Conservation (phyloP, 2,888 invertebrate species). For the Thalpophila matura region DNA sequence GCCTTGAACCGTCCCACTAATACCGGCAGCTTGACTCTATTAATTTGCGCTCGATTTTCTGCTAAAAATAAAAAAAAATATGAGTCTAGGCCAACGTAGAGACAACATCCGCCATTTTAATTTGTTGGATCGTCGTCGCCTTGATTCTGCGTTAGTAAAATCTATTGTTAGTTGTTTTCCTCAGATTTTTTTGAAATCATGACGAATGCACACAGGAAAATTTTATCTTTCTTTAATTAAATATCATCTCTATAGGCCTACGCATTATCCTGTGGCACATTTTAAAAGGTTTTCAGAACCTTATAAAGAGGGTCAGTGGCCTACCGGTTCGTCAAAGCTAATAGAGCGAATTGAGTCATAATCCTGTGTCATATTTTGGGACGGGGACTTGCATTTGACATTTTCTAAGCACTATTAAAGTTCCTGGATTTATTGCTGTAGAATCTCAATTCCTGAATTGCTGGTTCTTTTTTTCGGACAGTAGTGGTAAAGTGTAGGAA, state of each 20-base stretch:
- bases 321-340: slow-evolving; percentile 18
- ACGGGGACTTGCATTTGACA: slow-evolving; percentile 22
- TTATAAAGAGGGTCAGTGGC: slow-evolving; percentile 42
- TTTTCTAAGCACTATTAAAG: not conserved
- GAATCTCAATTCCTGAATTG: not conserved
- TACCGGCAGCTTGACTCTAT: slow-evolving; percentile 79
- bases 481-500: too few species aligned
- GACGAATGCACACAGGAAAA: not conserved
- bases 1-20: slow-evolving; percentile 87
- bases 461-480: too few species aligned
- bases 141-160: slow-evolving; percentile 15
- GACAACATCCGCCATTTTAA: slow-evolving; percentile 46
- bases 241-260: not conserved
- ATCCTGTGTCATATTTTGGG: slow-evolving; percentile 34
- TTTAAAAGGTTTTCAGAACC: slow-evolving; percentile 28
- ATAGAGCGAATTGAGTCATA: slow-evolving; percentile 48
- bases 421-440: too few species aligned
- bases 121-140: slow-evolving; percentile 25
- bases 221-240: not conserved
- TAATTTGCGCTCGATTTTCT: slow-evolving; percentile 84
- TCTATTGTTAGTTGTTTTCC: slow-evolving; percentile 18
- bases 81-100: slow-evolving; percentile 55
- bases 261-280: not conserved
- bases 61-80: slow-evolving; percentile 78
- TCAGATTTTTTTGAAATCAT: slow-evolving; percentile 7